These are phyloP conservation scores for Thamnophis sirtalis DNA, from an alignment of 2,113 vertebrate genomes.

Conservation along the genomic window DNA sequence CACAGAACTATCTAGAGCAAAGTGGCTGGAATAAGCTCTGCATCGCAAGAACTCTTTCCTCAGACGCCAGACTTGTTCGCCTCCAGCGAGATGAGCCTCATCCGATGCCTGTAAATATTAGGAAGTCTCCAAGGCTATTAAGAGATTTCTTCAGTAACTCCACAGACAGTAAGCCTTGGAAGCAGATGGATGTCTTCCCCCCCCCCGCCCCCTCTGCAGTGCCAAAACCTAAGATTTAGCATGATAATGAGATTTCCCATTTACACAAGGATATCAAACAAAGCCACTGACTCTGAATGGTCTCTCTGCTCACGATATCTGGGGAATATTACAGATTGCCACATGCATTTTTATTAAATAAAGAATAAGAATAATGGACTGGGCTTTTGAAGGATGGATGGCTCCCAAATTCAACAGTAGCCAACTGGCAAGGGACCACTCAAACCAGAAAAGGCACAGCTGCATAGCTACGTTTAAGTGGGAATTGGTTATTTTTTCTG, in stretches of 20 bases:
- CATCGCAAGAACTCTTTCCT: constrained; percentile 14
- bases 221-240: constrained; percentile 57
- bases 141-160: constrained; percentile 55
- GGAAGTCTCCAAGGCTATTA: constrained; percentile 61
- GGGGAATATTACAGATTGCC: not conserved
- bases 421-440: constrained; percentile 28
- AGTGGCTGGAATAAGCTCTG: not conserved
- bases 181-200: constrained; percentile 63
- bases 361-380: not conserved
- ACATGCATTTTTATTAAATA: not conserved
- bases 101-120: constrained; percentile 56
- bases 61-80: constrained; percentile 47
- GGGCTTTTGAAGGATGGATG: not conserved
- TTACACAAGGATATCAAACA: constrained; percentile 36
- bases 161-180: constrained; percentile 46
- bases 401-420: constrained; percentile 6
- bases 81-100: constrained; percentile 49
- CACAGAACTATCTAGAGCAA: not conserved
- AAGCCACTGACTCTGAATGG: not conserved
- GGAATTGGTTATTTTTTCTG: not conserved
- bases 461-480: constrained; percentile 10
- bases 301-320: not conserved
- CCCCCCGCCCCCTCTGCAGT: not conserved
- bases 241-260: constrained; percentile 55
- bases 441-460: constrained; percentile 16